phyloP scores from a whole-genome alignment of 1,140 invertebrate genomes.

The Leptoteleia sp. region DNA sequence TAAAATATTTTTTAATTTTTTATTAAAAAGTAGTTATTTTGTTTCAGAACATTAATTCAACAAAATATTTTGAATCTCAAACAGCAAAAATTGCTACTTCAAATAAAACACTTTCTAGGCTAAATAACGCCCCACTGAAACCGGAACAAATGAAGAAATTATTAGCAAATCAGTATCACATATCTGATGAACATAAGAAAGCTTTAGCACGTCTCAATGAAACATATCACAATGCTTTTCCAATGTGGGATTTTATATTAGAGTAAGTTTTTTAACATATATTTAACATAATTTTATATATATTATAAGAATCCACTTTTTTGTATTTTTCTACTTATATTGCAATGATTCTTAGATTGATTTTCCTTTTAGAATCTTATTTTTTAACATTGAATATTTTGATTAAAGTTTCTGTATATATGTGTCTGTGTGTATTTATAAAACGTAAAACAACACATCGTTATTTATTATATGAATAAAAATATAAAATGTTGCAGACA shows the following conservation, averaged over 20 bases:
- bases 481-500: constrained; percentile 85
- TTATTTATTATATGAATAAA: too few species aligned
- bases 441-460: too few species aligned
- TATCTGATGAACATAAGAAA: constrained; percentile 82
- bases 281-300: too few species aligned
- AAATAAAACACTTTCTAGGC: constrained; percentile 88
- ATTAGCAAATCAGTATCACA: constrained; percentile 80
- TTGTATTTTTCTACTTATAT: neutral
- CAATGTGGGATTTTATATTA: constrained; percentile 76
- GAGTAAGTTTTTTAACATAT: constrained; percentile 69
- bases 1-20: too few species aligned
- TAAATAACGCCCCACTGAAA: constrained; percentile 87
- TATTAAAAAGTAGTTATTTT: too few species aligned
- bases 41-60: constrained; percentile 74
- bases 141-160: constrained; percentile 85
- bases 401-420: too few species aligned
- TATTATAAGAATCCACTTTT: neutral
- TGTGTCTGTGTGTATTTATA: too few species aligned
- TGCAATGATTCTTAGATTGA: too few species aligned
- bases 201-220: constrained; percentile 75
- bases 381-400: too few species aligned
- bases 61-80: constrained; percentile 78
- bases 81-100: constrained; percentile 85
- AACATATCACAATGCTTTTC: constrained; percentile 65
- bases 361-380: too few species aligned